Base-by-base conservation (phyloP, 2,888 invertebrate genomes). In the Sussaba pulchella region DNA sequence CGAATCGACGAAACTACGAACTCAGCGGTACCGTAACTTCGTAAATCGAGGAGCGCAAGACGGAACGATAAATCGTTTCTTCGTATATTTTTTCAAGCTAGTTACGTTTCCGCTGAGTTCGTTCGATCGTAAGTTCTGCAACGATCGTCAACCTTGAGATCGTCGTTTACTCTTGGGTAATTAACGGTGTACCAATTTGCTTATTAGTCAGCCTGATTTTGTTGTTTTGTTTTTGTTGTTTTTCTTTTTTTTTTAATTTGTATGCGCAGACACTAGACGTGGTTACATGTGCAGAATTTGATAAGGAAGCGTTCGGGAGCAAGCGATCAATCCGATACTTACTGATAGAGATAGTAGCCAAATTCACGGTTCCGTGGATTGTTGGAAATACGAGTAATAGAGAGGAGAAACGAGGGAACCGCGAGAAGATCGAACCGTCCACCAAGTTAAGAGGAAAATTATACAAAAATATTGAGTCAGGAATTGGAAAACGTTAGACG, bases 401-500 rank as follows among this genome's bases (percentile, higher is more conserved):
- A 86, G 82, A n/a, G n/a, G n/a, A 72, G 81, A 61, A 59, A 82
- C 82, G 89, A 87, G 88, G 69, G 83, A 88, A 89, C 88, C 87
- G 87, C 81, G 87, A 88, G 88, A 84, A 89, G 88, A 90, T 89
- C 88, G 89, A 91, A 90, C 87, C 90, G 89, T 89, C 89, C 91
- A 90, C 90, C 90, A 89, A 90, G 90, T 91, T 89, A 89, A 80
- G 70, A 90, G 85, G 88, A 85, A 89, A 91, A 89, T 88, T 87
- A 89, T 83, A 89, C 84, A 88, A 88, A 85, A 87, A 85, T 84
- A 83, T 86, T 50, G 78, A 66, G 57, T 72, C 63, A 72, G 67
- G 19, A 43, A 61, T 61, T 39, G 54, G 67, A n/a, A 43, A 17
- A 36, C 36, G 47, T 47, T 50, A n/a, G 12, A 31, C 17, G 43